Evolutionary conservation across 2,113 vertebrate genomes (phyloP), one percentile per base, ranked within the genome.

Genomic region (Guaruba guarouba): DNA sequence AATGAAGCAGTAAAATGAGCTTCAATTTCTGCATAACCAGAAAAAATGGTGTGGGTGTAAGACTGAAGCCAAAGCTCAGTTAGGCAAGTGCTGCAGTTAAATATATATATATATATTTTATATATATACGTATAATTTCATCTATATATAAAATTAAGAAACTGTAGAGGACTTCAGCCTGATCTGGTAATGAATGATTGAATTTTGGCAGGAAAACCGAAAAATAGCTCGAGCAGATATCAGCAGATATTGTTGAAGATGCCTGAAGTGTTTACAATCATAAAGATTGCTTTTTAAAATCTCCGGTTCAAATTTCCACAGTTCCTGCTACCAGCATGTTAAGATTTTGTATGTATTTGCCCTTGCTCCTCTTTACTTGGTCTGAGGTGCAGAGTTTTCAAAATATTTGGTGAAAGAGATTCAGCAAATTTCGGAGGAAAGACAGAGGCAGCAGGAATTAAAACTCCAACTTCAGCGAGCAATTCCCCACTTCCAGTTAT

Each of bases 151-250:
- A 82, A 64, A 57, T 71, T 12, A 67, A 82, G 52, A 82, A 91
- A 35, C 83, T 44, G 17, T 59, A 24, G 25, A 69, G 41, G 66
- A 55, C 86, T 83, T 91, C 51, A 89, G 80, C 52, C 86, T 76
- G 44, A 79, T 67, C 66, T 75, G 82, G 68, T 78, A 90, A 82
- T 2, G 33, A 62, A 33, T 64, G 83, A 91, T 25, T 82, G 77
- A 86, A 69, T 79, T 95, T 95, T 96, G 93, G 80, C 91, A 93
- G 54, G 48, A 82, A 92, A 93, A 54, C 25, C 0, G 13, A 29
- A 90, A 76, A 52, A 37, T 18, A 76, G 57, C 54, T 94, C 91
- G 93, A 96, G 70, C 73, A 96, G 41, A 79, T 44, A 89, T 71
- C 96, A 94, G 31, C 55, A n/a, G 55, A 57, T 16, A 49, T 86